Base-by-base conservation (phyloP, 2,113 vertebrate genomes). In the Galeopterus variegatus region DNA sequence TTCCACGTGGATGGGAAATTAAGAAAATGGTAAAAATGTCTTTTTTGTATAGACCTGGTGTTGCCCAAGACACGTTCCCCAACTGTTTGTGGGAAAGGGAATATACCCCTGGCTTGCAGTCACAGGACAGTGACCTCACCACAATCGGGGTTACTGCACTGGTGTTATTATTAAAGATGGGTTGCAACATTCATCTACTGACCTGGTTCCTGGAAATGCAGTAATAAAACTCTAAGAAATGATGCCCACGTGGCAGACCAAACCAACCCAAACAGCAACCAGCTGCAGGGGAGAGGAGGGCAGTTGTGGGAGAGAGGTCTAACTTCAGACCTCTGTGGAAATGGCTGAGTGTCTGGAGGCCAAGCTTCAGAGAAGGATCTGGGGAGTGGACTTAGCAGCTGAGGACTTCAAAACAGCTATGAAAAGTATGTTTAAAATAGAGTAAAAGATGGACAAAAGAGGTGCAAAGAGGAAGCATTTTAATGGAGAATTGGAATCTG, bases 101-200 rank as follows among this genome's bases (percentile, higher is more conserved):
- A 19, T 52, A 3, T 3, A 8, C 24, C 36, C 48, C 84, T 58
- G 70, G 41, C 17, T 41, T 54, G 6, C 1, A 0, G 54, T 26
- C 93, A n/a, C 8, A 6, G 26, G 64, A 36, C 23, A 8, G 8
- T 26, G 90, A 33, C n/a, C 87, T 62, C 80, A 3, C 28, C 3
- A 12, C 3, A 0, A 1, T 0, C 1, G 33, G 82, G 41, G 33
- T 1, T 2, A 24, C 28, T 56, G 64, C 6, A 0, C 0, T 3
- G 7, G 56, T 1, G 26, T 64, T 33, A 5, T 45, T 60, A 7
- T 45, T 5, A 4, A 79, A n/a, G 88, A 18, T 2, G 17, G 31
- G 23, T 64, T 9, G 14, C 33, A 8, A 19, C 1, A 5, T 5
- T 33, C 15, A 0, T 10, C 21, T 36, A 1, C 45, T 5, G 75